Conservation (phyloP, 2,113 vertebrate genomes). For the Paedocypris sp. region DNA sequence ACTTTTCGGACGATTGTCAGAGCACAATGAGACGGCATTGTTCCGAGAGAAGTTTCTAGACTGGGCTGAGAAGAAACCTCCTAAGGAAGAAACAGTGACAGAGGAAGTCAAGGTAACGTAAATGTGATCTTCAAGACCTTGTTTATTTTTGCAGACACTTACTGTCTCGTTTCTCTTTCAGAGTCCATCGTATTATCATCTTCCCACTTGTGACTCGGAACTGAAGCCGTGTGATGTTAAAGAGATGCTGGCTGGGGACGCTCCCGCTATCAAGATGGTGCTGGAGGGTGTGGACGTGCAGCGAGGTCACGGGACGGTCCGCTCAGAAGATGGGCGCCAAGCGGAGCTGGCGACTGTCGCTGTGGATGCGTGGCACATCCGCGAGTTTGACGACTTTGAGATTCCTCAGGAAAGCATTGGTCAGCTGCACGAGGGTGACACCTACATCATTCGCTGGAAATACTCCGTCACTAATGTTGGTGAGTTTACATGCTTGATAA, state of each 20-base stretch:
- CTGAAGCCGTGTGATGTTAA: constrained; percentile 55
- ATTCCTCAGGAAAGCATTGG: constrained; percentile 53
- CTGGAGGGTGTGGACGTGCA: constrained; percentile 66
- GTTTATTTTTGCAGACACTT: neutral
- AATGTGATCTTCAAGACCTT: neutral
- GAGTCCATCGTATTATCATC: constrained; percentile 45
- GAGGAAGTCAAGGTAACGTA: constrained; percentile 59
- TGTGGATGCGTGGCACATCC: constrained; percentile 65
- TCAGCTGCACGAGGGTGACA: constrained; percentile 61
- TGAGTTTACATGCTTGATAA: too few relatives aligned
- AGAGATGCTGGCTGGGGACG: constrained; percentile 48
- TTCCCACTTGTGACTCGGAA: constrained; percentile 46
- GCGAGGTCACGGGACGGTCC: constrained; percentile 58
- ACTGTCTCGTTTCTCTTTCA: constrained; percentile 10
- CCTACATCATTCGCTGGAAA: constrained; percentile 69
- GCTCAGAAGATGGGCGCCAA: constrained; percentile 54
- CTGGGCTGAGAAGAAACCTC: constrained; percentile 57
- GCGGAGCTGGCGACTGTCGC: constrained; percentile 55
- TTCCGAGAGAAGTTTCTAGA: constrained; percentile 74
- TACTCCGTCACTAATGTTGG: constrained; percentile 64
- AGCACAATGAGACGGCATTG: constrained; percentile 69
- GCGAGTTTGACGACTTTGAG: constrained; percentile 60
- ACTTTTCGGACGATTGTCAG: constrained; percentile 63
- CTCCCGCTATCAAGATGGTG: constrained; percentile 29
- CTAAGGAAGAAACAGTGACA: constrained; percentile 46